phyloP scores from a whole-genome alignment of 2,113 vertebrate genomes.

The Cebus imitator region DNA sequence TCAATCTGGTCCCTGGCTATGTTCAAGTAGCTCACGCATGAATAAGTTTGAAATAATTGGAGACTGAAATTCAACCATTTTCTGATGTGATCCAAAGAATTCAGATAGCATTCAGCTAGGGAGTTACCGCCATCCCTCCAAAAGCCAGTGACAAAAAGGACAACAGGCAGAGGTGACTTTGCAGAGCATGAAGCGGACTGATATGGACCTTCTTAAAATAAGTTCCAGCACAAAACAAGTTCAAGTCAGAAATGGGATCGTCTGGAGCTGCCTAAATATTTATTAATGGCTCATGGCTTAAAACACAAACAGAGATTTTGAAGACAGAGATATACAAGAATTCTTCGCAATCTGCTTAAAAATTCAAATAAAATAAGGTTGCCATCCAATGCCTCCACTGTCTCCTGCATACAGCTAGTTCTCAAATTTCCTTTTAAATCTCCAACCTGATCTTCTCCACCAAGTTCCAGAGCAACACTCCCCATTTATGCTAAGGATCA shows the following conservation, averaged over 20 bases:
- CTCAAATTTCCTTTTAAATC: neutral
- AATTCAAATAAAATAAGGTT: neutral
- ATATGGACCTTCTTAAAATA: neutral
- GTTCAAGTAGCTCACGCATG: neutral
- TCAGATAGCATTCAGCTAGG: neutral
- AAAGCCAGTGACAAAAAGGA: neutral
- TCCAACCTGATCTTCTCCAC: neutral
- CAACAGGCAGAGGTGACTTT: neutral
- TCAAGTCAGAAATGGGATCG: neutral
- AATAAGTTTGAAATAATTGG: neutral
- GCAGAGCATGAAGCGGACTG: neutral
- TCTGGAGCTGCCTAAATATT: neutral
- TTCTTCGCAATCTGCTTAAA: neutral
- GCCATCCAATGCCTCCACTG: neutral
- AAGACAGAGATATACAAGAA: neutral
- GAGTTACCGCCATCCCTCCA: neutral
- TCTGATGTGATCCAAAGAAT: neutral
- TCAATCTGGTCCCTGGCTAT: neutral
- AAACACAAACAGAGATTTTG: slow-evolving; percentile 13
- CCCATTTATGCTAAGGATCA: neutral
- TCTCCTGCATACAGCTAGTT: neutral
- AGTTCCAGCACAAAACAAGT: neutral
- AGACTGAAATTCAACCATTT: neutral
- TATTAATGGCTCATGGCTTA: neutral
- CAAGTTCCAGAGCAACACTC: neutral